Evolutionary conservation across 1,140 invertebrate genomes (phyloP), one percentile per base, ranked within the genome.

Genomic region (Procambarus clarkii): DNA sequence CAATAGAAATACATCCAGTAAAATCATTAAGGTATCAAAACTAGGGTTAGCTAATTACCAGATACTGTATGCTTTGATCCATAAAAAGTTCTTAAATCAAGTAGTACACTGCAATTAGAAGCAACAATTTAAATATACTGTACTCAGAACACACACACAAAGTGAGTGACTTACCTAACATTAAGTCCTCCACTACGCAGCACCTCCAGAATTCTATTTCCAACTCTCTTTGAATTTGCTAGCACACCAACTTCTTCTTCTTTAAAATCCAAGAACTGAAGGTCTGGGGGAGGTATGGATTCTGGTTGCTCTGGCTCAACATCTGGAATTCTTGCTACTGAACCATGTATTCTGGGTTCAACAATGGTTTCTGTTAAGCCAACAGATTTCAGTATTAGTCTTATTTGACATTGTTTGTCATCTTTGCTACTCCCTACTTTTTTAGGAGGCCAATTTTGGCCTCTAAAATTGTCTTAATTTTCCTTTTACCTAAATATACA

Each of bases 211-310:
- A 88, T 74, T 21, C 71, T 80, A 3, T 64, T 82, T 3, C 87
- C 87, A 50, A 80, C 24, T 48, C 87, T 60, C 45, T 88, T 44
- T n/a, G 87, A 74, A 60, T 88, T 88, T 21, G 79, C 79, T n/a
- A 88, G 74, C 1, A 88, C 24, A 0, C 64, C 60, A n/a, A 88
- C n/a, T 45, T 88, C 79, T 34, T 88, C 79, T 18, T 9, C 87
- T 64, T 86, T 86, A 24, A 58, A 54, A n/a, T 11, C 54, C 21
- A 45, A 88, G 45, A 58, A 83, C 74, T 86, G 74, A 18, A 86
- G 21, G 15, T 60, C 71, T 24, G 85, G 85, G 9, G 54, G 48
- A 44, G 50, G 71, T 15, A 45, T 58, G 0, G 85, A 9, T 54
- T 54, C 50, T 54, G 8, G 8, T 54, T 54, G 8, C 13, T 54